Percentiles rank a stretch among this genome's conserved stretches.
Evolutionary conservation across 2,797 vertebrate species (phyloP).

Genomic region (Ctenosaura bakeri): DNA sequence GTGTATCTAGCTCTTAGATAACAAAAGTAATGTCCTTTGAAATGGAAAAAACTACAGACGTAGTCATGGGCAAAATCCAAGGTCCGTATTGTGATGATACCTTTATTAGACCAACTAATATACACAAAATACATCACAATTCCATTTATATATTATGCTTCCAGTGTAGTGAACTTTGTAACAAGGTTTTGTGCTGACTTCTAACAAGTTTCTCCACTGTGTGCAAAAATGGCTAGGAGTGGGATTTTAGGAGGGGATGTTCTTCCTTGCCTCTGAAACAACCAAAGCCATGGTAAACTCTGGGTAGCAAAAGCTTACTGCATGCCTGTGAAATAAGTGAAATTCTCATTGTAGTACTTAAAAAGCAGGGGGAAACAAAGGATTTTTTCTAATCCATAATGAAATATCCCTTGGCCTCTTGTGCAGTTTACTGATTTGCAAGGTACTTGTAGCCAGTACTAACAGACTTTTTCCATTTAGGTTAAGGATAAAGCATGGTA

Average conservation of each 20-base stretch:
- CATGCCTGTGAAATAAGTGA: not conserved
- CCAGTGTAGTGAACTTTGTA: too few relatives aligned
- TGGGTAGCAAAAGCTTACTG: not conserved
- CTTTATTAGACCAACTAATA: not conserved
- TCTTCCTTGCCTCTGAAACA: conserved; percentile 4
- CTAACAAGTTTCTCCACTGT: not conserved
- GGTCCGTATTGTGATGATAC: not conserved
- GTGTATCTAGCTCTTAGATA: not conserved
- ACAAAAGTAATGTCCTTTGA: not conserved
- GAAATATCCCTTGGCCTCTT: not conserved
- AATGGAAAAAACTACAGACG: not conserved
- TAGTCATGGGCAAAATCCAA: rapidly evolving
- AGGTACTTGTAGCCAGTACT: conserved; percentile 54
- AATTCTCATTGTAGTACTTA: not conserved
- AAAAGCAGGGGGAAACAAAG: not conserved
- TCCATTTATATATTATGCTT: too few relatives aligned
- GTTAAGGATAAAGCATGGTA: conserved; percentile 93
- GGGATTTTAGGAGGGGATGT: not conserved
- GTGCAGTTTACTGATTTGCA: not conserved
- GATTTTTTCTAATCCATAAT: not conserved
- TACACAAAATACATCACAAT: too few relatives aligned
- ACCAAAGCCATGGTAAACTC: conserved; percentile 7
- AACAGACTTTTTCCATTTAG: conserved; percentile 79
- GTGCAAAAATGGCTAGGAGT: not conserved
- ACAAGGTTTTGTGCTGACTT: conserved; percentile 19